A percentile compares a stretch with the other conserved stretches of the same genome.
These are phyloP conservation scores for Gavialis gangeticus DNA, from an alignment of 2,113 vertebrate species.

Conservation along the genomic window DNA sequence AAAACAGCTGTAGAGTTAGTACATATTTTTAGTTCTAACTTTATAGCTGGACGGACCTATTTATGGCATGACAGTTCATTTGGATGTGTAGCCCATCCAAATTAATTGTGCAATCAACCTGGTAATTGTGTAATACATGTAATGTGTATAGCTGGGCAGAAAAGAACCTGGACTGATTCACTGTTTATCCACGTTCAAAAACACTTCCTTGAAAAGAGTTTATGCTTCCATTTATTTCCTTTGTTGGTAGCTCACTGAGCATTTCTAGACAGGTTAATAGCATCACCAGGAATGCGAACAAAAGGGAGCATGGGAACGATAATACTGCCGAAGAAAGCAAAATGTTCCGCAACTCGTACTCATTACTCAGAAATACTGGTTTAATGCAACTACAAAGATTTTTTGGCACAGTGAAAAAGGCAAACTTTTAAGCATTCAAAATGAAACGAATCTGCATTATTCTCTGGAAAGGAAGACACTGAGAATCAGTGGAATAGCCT, in stretches of 20 bases:
- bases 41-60: too few species aligned
- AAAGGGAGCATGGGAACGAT: background rate
- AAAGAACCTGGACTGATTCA: background rate
- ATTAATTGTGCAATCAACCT: too few species aligned
- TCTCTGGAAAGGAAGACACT: too few species aligned
- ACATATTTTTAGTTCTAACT: too few species aligned
- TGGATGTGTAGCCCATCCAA: too few species aligned
- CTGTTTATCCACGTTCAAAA: background rate
- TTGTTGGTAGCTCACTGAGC: background rate
- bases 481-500: background rate
- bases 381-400: background rate
- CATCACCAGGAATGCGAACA: background rate
- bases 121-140: too few species aligned
- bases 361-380: background rate
- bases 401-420: background rate
- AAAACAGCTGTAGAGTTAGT: too few species aligned
- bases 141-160: background rate
- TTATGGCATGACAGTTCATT: too few species aligned
- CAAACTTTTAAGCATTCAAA: background rate
- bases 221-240: background rate
- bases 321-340: background rate
- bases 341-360: background rate
- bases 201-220: background rate
- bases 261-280: background rate
- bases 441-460: background rate